phyloP scores from a whole-genome alignment of 1,140 invertebrate species.

The Nixonia krombeini region DNA sequence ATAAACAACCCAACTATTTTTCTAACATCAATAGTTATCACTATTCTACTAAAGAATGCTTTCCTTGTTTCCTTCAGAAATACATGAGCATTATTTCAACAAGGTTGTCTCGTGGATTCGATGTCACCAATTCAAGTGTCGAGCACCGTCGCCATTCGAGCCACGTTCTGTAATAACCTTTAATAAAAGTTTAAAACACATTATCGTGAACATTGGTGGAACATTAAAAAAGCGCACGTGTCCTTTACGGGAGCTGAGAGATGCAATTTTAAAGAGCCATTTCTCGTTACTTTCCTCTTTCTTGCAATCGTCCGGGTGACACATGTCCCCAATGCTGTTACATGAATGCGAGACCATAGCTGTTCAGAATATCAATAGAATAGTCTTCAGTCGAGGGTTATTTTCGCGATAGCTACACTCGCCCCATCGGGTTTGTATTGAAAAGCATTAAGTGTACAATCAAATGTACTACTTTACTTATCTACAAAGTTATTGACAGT shows the following conservation, averaged over 20 bases:
- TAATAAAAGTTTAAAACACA: conserved; percentile 71
- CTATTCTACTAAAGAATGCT: too few relatives aligned
- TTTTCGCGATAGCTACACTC: too few relatives aligned
- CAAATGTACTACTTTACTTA: too few relatives aligned
- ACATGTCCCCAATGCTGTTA: conserved; percentile 67
- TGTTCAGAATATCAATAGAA: conserved; percentile 64
- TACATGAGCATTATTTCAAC: too few relatives aligned
- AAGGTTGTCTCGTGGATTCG: not conserved
- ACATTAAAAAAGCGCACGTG: conserved; percentile 72
- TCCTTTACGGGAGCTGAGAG: conserved; percentile 60
- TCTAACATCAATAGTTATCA: too few relatives aligned
- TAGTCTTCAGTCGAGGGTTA: conserved; percentile 18
- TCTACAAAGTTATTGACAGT: too few relatives aligned
- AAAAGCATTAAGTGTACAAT: too few relatives aligned
- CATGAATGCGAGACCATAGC: too few relatives aligned
- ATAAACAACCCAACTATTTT: too few relatives aligned
- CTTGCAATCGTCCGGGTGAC: conserved; percentile 64
- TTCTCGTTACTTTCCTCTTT: conserved; percentile 56
- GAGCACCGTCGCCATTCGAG: conserved; percentile 57
- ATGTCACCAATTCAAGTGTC: conserved; percentile 3
- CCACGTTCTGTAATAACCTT: conserved; percentile 68
- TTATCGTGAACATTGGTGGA: conserved; percentile 67
- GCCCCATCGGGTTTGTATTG: too few relatives aligned
- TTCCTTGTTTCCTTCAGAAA: too few relatives aligned
- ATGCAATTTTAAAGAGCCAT: conserved; percentile 73